Evolutionary conservation across 2,888 invertebrate genomes (phyloP).

Genomic region (Morpho helenor): DNA sequence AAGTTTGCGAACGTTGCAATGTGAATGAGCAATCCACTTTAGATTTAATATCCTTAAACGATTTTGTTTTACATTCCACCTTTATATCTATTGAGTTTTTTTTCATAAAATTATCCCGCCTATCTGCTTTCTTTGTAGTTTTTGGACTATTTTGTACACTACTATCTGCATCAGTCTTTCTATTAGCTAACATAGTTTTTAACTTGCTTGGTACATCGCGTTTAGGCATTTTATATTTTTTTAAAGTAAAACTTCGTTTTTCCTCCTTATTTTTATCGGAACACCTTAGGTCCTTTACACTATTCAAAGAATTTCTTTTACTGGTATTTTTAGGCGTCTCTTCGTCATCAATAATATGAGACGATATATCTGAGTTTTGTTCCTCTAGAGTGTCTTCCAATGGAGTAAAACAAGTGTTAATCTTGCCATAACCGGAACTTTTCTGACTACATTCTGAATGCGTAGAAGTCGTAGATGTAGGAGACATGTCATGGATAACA

Average conservation of each 20-base stretch:
- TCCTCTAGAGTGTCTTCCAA: conserved; percentile 47
- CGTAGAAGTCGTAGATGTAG: conserved; percentile 81
- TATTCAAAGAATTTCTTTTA: conserved; percentile 68
- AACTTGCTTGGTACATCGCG: conserved; percentile 87
- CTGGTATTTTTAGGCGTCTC: conserved; percentile 61
- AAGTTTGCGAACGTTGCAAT: conserved; percentile 70
- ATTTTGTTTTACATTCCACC: conserved; percentile 83
- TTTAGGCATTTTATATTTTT: conserved; percentile 89
- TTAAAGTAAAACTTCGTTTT: conserved; percentile 75
- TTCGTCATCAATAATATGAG: conserved; percentile 46
- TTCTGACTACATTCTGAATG: conserved; percentile 74
- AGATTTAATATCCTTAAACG: conserved; percentile 92
- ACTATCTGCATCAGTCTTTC: conserved; percentile 71
- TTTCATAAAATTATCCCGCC: conserved; percentile 83
- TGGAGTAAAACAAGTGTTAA: conserved; percentile 50
- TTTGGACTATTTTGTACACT: conserved; percentile 80
- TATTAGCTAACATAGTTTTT: conserved; percentile 83
- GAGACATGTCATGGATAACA: conserved; percentile 84
- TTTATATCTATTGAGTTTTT: conserved; percentile 85
- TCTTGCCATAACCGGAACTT: conserved; percentile 53
- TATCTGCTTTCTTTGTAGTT: conserved; percentile 80
- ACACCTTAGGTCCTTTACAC: conserved; percentile 56
- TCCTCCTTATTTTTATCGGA: conserved; percentile 73
- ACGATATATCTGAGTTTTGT: conserved; percentile 38
- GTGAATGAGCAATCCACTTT: conserved; percentile 83